A percentile compares a stretch with the other conserved stretches of the same genome.
Conservation (phyloP, 2,888 invertebrate species). For the Erebia aethiops region DNA sequence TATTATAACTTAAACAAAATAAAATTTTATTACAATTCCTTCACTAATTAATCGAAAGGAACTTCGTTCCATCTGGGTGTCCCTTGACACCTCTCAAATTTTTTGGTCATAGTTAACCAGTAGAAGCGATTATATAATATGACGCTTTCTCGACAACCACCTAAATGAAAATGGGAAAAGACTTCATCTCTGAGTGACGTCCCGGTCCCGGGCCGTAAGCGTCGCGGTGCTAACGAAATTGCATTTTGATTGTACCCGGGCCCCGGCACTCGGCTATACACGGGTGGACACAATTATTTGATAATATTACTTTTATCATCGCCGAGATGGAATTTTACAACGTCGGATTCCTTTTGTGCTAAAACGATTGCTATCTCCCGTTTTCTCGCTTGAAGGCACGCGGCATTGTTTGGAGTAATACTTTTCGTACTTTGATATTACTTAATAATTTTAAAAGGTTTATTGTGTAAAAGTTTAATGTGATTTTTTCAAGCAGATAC, state of each 20-base stretch:
- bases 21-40: too few relatives aligned
- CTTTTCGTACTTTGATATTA: neutral
- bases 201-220: neutral
- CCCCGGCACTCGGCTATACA: slow-evolving; percentile 55
- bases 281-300: slow-evolving; percentile 65
- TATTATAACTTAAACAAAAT: too few relatives aligned
- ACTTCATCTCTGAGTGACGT: slow-evolving; percentile 1
- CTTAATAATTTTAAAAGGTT: neutral
- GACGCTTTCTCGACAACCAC: neutral
- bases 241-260: slow-evolving; percentile 63
- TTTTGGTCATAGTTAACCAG: too few relatives aligned
- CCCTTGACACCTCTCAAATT: too few relatives aligned
- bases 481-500: too few relatives aligned
- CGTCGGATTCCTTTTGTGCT: slow-evolving; percentile 29
- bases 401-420: neutral
- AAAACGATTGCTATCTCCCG: slow-evolving; percentile 8
- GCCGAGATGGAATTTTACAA: slow-evolving; percentile 45
- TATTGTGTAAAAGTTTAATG: too few relatives aligned
- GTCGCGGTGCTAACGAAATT: slow-evolving; percentile 55
- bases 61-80: too few relatives aligned
- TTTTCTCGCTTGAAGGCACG: slow-evolving; percentile 6
- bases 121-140: too few relatives aligned
- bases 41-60: too few relatives aligned
- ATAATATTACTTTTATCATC: slow-evolving; percentile 68
- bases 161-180: neutral